Conservation (phyloP, 2,797 vertebrate genomes). For the Coccyzus lansbergi region DNA sequence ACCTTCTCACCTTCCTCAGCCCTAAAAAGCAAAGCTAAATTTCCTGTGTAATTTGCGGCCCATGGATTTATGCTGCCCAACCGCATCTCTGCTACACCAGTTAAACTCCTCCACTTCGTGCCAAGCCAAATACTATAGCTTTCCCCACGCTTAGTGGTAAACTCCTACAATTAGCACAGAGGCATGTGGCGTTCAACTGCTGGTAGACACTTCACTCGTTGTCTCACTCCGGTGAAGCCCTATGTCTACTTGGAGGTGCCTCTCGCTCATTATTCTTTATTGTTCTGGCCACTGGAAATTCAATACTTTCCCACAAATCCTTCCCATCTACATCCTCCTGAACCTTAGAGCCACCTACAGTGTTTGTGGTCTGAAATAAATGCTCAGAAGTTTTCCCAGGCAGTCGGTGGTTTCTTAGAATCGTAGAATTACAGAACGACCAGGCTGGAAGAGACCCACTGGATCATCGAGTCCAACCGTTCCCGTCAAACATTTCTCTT, state of each 20-base stretch:
- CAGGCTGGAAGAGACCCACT: too few species aligned
- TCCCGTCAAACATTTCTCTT: too few species aligned
- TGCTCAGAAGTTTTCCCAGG: conserved; percentile 7
- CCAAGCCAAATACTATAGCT: conserved; percentile 53
- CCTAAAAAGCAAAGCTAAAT: conserved; percentile 36
- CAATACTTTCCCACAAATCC: conserved; percentile 32
- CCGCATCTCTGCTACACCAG: conserved; percentile 49
- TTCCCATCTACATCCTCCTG: conserved; percentile 21
- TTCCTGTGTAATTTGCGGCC: conserved; percentile 65
- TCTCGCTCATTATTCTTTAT: conserved; percentile 6
- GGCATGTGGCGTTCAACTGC: conserved; percentile 18
- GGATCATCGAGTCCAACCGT: too few species aligned
- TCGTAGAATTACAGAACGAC: too few species aligned
- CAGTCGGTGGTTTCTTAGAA: not conserved
- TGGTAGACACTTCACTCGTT: not conserved
- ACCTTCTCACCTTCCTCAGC: conserved; percentile 52
- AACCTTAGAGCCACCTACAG: conserved; percentile 51
- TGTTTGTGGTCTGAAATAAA: conserved; percentile 44
- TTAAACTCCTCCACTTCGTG: conserved; percentile 41
- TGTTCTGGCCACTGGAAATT: conserved; percentile 33
- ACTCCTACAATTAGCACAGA: conserved; percentile 34
- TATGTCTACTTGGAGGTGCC: not conserved
- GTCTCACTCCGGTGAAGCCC: not conserved
- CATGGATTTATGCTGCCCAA: conserved; percentile 50
- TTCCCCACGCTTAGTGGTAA: conserved; percentile 53